Evolutionary conservation across 2,113 vertebrate species (phyloP), one percentile per base, ranked within the genome.

Genomic region (Ptilonorhynchus violaceus): DNA sequence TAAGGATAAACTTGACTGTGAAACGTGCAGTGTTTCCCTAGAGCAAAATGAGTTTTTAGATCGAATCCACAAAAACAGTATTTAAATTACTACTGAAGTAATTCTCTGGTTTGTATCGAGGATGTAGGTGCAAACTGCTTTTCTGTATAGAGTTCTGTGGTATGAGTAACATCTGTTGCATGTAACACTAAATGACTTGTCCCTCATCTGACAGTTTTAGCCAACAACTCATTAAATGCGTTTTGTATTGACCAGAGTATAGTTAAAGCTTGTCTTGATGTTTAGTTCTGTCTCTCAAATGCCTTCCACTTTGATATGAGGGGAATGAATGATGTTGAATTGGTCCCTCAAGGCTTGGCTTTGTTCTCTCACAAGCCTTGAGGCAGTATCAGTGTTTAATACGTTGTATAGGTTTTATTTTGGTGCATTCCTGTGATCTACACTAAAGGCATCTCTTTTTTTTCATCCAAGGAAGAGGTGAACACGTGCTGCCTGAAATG

Each of bases 241-340:
- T 97, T 97, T 95, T 96, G 81, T 97, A 86, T 95, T 93, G 92
- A 83, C 96, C 82, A 93, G 96, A 97, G 97, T 97, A 97, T 41
- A 96, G 97, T 98, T 98, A 98, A 98, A 98, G 97, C 98, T 98
- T 98, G 97, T 98, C 97, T 97, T 95, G 92, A 96, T 96, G 93
- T 96, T 97, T 81, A 95, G 92, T 94, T 97, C 81, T 97, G 93
- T 96, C 94, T 98, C 92, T 88, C 66, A 86, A 74, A 96, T 94
- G 92, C 95, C 96, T 97, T 96, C 87, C 97, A 64, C 81, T 95
- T 92, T 88, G 83, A 33, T 39, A 33, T 35, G 24, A 88, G 94
- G 95, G 89, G 93, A 97, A 72, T 63, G 85, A 42, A 47, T 68
- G 88, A 55, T 81, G 55, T 88, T 78, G 41, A 93, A 82, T 72